Percentiles rank a stretch among this genome's conserved stretches.
Conservation (phyloP, 2,888 invertebrate species). For the Trichogramma dendrolimi region DNA sequence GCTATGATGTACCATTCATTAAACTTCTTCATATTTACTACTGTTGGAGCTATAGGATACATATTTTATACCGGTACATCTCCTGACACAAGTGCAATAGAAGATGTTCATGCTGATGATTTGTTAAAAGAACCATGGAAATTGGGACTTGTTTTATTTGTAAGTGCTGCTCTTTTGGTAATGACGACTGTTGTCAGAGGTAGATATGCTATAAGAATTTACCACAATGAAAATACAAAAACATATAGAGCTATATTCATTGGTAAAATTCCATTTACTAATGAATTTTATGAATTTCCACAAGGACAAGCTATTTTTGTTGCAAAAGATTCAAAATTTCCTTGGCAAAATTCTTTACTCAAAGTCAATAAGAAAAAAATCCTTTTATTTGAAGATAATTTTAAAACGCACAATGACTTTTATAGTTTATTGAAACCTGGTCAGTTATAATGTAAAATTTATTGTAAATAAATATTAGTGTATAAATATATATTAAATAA, state of each 20-base stretch:
- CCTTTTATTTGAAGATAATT: conserved; percentile 22
- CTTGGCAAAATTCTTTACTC: conserved; percentile 22
- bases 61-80: not conserved
- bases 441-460: not conserved
- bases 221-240: conserved; percentile 18
- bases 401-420: conserved; percentile 26
- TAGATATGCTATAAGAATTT: conserved; percentile 26
- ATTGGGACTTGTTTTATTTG: not conserved
- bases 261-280: conserved; percentile 22
- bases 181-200: not conserved
- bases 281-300: conserved; percentile 12
- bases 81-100: not conserved
- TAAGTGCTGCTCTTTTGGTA: not conserved
- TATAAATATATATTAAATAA: conserved; percentile 2
- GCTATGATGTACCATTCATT: conserved; percentile 11
- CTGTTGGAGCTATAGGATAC: not conserved
- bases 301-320: not conserved
- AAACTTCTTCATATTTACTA: not conserved
- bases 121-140: not conserved
- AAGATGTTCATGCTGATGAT: not conserved
- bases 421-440: conserved; percentile 10
- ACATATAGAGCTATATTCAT: conserved; percentile 22
- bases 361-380: conserved; percentile 19
- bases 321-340: not conserved
- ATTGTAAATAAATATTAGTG: not conserved